Evolutionary conservation across 2,888 invertebrate species (phyloP), one percentile per base, ranked within the genome.

Genomic region (Frankliniella fusca): DNA sequence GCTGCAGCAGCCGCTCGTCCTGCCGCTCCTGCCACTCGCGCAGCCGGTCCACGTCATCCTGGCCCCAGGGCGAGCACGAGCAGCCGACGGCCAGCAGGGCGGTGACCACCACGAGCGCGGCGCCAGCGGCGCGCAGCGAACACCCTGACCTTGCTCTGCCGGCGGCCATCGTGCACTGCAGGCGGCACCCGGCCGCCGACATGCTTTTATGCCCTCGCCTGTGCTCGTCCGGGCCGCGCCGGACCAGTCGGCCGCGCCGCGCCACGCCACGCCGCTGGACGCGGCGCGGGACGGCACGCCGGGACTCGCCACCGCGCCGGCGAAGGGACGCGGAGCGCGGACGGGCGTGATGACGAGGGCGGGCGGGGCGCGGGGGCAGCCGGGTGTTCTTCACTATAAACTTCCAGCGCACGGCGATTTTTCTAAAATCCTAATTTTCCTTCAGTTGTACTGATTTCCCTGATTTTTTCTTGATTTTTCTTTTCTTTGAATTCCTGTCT

Each of bases 61-160:
- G 70, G 70, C 27, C 27, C 70, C 70, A 76, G 70, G 70, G 70
- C 27, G 70, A 23, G 70, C 70, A 9, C 23, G 70, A 20, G 70
- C 70, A 70, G n/a, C n/a, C 70, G 70, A n/a, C 70, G 27, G 23
- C 70, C 27, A 76, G 70, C 70, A 23, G 27, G 70, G 70, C 70
- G 70, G 70, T n/a, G n/a, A n/a, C 70, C 70, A 76, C 27, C 70
- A 76, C 70, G 70, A 76, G 70, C 70, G 27, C 70, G 70, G 70
- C 70, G 12, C 11, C 70, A 76, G 70, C n/a, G 70, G n/a, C n/a
- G 18, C 54, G 54, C 12, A 18, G 20, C 65, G n/a, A 54, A 7
- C 61, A 61, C 38, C 38, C 61, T n/a, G 7, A 54, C 11, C 15
- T 1, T 54, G 3, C 54, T 76, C 70, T 10, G 70, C 23, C 23